phyloP scores from a whole-genome alignment of 2,113 vertebrate genomes.

The Strix aluco region DNA sequence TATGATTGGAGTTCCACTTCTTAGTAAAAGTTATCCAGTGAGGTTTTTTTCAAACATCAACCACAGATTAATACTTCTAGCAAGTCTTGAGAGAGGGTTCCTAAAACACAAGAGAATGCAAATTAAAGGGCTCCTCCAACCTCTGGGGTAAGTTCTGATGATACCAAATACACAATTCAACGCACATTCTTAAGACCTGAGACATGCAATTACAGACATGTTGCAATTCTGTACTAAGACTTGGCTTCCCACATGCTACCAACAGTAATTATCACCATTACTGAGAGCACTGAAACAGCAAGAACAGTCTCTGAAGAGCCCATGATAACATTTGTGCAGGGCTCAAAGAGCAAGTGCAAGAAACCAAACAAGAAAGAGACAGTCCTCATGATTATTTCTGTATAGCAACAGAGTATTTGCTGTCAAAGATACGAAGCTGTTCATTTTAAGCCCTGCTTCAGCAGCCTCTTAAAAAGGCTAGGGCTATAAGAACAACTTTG shows the following conservation, averaged over 20 bases:
- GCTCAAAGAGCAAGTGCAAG: neutral
- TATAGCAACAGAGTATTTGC: neutral
- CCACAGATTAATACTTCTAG: neutral
- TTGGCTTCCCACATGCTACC: neutral
- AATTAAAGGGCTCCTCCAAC: neutral
- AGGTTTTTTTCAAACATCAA: neutral
- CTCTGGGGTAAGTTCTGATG: neutral
- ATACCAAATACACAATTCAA: neutral
- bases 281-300: neutral
- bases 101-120: neutral
- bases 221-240: neutral
- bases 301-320: neutral
- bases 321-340: neutral
- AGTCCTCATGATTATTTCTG: neutral
- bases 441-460: neutral
- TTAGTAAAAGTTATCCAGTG: neutral
- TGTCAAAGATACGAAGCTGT: neutral
- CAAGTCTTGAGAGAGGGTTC: neutral
- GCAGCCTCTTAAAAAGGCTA: neutral
- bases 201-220: neutral
- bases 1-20: neutral
- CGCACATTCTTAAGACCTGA: neutral
- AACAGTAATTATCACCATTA: neutral
- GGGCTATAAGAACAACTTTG: neutral
- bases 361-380: rapidly evolving